Conservation (phyloP, 2,113 vertebrate species). For the Picathartes gymnocephalus region DNA sequence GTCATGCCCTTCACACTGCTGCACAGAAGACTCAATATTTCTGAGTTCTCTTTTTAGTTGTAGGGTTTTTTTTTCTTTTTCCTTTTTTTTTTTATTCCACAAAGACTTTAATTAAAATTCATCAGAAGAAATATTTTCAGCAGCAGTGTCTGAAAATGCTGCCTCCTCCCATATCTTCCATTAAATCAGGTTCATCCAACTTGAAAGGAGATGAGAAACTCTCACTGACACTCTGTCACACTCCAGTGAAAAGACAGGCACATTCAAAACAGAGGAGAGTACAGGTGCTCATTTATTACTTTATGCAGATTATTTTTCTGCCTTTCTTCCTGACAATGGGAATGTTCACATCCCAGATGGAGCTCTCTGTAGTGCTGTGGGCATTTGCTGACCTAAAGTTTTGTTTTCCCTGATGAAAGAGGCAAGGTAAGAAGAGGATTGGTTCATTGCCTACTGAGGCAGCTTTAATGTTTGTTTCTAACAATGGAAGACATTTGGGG, state of each 20-base stretch:
- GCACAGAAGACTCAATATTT: background rate
- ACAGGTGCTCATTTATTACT: constrained; percentile 55
- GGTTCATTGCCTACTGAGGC: background rate
- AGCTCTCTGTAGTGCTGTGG: constrained; percentile 25
- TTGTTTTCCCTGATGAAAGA: constrained; percentile 14
- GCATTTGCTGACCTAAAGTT: constrained; percentile 33
- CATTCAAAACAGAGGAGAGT: constrained; percentile 13
- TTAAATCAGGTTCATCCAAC: constrained; percentile 54
- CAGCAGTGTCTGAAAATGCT: background rate
- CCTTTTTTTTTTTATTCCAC: background rate
- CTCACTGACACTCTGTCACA: constrained; percentile 44
- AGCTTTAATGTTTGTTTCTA: background rate
- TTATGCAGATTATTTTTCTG: constrained; percentile 23
- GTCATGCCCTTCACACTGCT: background rate
- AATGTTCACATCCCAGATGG: constrained; percentile 21
- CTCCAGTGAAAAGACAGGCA: constrained; percentile 21
- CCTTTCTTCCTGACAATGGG: constrained; percentile 44
- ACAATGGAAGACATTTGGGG: background rate
- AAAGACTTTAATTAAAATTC: constrained; percentile 51
- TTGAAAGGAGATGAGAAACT: constrained; percentile 48
- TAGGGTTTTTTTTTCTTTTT: fast-evolving
- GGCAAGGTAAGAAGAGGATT: background rate
- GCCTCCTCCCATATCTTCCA: constrained; percentile 19
- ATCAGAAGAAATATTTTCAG: constrained; percentile 6
- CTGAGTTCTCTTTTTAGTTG: background rate